These are phyloP conservation scores for Neolamprologus caudopunctatus DNA, from an alignment of 2,113 vertebrate genomes.

Conservation along the genomic window DNA sequence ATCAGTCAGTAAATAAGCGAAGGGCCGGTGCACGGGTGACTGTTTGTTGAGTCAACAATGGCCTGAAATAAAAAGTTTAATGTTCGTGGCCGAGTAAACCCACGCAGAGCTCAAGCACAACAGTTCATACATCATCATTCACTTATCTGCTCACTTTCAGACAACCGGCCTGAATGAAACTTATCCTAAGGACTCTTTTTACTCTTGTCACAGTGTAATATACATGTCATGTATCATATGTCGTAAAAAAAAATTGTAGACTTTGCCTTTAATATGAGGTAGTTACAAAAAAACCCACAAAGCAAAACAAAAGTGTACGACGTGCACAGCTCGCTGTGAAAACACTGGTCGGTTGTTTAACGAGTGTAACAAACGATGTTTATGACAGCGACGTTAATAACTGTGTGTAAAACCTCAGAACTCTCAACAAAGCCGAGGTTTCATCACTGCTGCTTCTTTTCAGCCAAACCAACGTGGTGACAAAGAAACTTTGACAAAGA, in stretches of 20 bases:
- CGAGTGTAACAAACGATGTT: neutral
- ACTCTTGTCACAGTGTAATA: neutral
- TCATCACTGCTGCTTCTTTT: neutral
- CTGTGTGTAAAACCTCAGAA: neutral
- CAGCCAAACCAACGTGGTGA: neutral
- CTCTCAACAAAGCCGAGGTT: neutral
- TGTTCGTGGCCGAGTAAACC: constrained; percentile 4
- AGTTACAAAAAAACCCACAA: fast-evolving
- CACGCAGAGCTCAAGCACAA: neutral
- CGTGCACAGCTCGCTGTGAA: fast-evolving
- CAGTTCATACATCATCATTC: neutral
- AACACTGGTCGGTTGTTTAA: neutral
- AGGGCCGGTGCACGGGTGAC: neutral
- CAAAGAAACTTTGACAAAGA: neutral
- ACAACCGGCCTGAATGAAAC: neutral
- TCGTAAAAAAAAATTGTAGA: fast-evolving
- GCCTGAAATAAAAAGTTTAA: neutral
- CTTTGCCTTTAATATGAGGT: neutral
- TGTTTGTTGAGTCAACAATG: constrained; percentile 26
- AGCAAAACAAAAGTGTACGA: fast-evolving
- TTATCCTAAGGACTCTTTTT: neutral
- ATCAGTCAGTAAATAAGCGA: neutral
- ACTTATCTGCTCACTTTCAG: neutral
- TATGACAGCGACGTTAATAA: neutral
- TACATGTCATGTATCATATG: neutral